Percentiles rank a stretch among this genome's conserved stretches.
phyloP scores from a whole-genome alignment of 2,797 vertebrate genomes.

The Semaprochilodus insignis region DNA sequence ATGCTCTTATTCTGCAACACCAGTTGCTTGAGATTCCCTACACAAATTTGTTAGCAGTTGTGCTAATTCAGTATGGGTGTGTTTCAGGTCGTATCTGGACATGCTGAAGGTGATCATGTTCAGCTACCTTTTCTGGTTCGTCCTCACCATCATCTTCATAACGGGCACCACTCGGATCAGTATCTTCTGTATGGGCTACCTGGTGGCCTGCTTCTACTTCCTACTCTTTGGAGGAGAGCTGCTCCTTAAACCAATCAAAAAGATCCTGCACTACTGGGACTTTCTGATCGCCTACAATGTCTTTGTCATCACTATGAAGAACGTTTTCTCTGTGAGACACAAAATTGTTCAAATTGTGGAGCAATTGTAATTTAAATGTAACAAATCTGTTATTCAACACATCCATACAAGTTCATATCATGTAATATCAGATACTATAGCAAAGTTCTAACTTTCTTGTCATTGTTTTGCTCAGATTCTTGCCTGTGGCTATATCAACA shows the following conservation, averaged over 20 bases:
- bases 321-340: constrained; percentile 91
- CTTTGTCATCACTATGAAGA: constrained; percentile 99
- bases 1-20: neutral
- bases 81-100: constrained; percentile 93
- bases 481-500: constrained; percentile 92
- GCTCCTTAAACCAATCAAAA: constrained; percentile 94
- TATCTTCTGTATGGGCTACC: constrained; percentile 98
- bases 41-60: neutral
- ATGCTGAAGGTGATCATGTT: constrained; percentile 98
- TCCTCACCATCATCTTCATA: constrained; percentile 98
- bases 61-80: neutral
- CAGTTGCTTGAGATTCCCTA: neutral
- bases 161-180: constrained; percentile 98
- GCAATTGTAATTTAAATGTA: neutral
- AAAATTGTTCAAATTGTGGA: neutral
- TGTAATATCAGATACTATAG: neutral
- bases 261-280: constrained; percentile 97
- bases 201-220: constrained; percentile 99
- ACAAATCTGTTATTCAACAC: neutral
- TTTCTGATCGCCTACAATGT: constrained; percentile 98
- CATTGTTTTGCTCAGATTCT: constrained; percentile 85
- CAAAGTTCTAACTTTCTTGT: neutral
- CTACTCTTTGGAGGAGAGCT: constrained; percentile 95
- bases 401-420: neutral
- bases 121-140: constrained; percentile 99